Evolutionary conservation across 53 echinoderm and acorn worm genomes (phyloP), one percentile per base, ranked within the genome.

Genomic region (Mesocentrotus franciscanus): DNA sequence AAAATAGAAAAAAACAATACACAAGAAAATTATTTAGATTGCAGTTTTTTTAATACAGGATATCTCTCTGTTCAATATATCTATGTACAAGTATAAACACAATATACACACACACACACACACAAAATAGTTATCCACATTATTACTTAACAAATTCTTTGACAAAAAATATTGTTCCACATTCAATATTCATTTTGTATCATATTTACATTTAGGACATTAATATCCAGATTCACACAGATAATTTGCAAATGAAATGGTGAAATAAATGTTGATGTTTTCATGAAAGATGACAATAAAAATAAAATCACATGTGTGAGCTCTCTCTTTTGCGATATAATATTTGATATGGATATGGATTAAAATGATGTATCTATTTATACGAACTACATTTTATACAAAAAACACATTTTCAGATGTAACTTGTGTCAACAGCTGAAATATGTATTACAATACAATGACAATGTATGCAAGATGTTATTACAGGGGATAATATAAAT

Each of bases 81-180:
- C n/a, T 85, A 87, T 87, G 57, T 87, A 87, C 87, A 87, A 87
- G 27, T 87, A 87, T 87, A 87, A 87, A 87, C 87, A 87, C 57
- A 58, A 87, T 87, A 87, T 87, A 87, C 87, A 87, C 75, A 74
- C 74, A 64, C 42, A 85, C 55, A 56, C 56, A 87, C 58, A 85
- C 56, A 57, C 56, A 85, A 85, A 87, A 87, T 87, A 85, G 56
- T 87, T 57, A 81, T 81, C 81, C 87, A 58, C 56, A 24, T 87
- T 58, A 87, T 87, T 87, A 87, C 87, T 87, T 57, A 36, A 49
- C 10, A 26, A 56, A n/a, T 29, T 58, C 58, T 81, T 81, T n/a
- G 13, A 27, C 18, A 87, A 85, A 87, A 87, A 87, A 87, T 87
- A 87, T n/a, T 57, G 87, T 87, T 87, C 87, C 87, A 85, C 85